Conservation (phyloP, 2,797 vertebrate genomes). For the Cheirogaleus major region DNA sequence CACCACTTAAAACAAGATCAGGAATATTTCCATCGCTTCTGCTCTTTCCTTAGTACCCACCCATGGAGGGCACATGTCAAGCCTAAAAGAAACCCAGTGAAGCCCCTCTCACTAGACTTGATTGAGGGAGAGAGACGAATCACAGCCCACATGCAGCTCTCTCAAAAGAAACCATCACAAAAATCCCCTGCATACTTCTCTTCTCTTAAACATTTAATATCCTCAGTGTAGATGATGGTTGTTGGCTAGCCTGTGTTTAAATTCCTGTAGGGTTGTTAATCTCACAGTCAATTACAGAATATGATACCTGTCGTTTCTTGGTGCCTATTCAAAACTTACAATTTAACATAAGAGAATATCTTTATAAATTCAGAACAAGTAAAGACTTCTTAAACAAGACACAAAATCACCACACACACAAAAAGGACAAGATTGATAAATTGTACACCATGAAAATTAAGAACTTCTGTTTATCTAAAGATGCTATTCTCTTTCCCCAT, state of each 20-base stretch:
- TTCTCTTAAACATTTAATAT: not conserved
- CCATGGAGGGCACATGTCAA: not conserved
- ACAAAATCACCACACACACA: not conserved
- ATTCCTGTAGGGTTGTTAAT: not conserved
- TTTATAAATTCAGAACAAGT: not conserved
- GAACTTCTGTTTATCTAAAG: not conserved
- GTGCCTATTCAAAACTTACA: not conserved
- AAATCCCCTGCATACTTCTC: not conserved
- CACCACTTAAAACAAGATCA: not conserved
- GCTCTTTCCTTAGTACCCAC: not conserved
- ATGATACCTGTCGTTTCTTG: not conserved
- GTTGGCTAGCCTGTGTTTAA: not conserved
- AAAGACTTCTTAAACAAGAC: not conserved
- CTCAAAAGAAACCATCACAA: not conserved
- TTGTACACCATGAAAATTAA: not conserved
- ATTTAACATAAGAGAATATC: not conserved
- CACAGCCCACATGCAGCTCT: not conserved
- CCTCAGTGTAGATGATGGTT: not conserved
- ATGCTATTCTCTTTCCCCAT: not conserved
- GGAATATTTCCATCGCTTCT: not conserved
- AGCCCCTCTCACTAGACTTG: not conserved
- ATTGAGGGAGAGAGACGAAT: not conserved
- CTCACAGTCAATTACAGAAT: not conserved
- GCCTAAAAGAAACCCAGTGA: not conserved
- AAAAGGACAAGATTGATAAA: not conserved